Evolutionary conservation across 2,797 vertebrate genomes (phyloP).

Genomic region (Momotus momota): DNA sequence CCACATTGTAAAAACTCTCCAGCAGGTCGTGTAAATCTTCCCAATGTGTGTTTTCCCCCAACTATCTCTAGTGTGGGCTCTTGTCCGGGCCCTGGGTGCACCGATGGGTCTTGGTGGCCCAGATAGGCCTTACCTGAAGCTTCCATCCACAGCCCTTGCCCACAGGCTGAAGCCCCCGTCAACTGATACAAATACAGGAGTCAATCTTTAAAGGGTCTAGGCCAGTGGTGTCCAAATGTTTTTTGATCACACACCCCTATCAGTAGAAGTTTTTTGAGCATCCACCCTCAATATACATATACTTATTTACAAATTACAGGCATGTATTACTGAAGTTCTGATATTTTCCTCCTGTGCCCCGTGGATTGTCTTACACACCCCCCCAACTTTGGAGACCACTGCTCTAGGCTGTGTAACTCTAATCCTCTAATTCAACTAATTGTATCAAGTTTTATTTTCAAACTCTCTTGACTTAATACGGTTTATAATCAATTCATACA

Average conservation of each 20-base stretch:
- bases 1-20: not conserved
- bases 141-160: not conserved
- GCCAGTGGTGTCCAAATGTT: not conserved
- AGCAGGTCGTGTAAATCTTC: not conserved
- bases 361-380: not conserved
- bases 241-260: not conserved
- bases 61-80: fast-evolving
- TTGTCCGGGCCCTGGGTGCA: not conserved
- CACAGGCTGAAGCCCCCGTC: fast-evolving
- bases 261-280: not conserved
- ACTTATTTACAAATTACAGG: not conserved
- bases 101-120: fast-evolving
- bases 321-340: not conserved
- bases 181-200: not conserved
- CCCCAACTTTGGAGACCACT: not conserved
- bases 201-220: not conserved
- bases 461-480: not conserved
- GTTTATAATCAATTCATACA: not conserved
- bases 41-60: not conserved
- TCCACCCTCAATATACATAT: not conserved
- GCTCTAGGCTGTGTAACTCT: not conserved
- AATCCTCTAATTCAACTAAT: not conserved
- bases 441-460: not conserved
- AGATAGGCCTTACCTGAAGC: not conserved
- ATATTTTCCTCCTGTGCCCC: not conserved